Percentiles rank a stretch among this genome's conserved stretches.
phyloP scores from a whole-genome alignment of 2,113 vertebrate genomes.

The Promerops cafer region DNA sequence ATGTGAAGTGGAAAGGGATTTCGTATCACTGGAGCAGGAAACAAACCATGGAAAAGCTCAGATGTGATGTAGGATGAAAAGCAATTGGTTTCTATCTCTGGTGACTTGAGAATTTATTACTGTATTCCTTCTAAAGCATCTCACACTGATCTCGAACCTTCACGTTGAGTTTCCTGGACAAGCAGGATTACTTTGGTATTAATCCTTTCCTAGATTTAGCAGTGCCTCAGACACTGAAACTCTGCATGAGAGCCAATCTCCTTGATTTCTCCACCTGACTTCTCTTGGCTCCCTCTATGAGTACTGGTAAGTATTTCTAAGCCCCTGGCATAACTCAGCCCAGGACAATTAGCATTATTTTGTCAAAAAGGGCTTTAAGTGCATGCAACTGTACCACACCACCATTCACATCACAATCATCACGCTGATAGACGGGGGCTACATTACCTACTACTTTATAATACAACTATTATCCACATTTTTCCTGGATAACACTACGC shows the following conservation, averaged over 20 bases:
- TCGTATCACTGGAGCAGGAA: neutral
- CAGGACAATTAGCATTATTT: slow-evolving; percentile 42
- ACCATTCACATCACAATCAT: neutral
- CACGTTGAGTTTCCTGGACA: neutral
- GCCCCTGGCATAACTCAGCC: neutral
- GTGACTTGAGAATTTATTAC: neutral
- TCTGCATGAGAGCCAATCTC: neutral
- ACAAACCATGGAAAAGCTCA: neutral
- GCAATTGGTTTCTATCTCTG: neutral
- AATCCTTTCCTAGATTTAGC: neutral
- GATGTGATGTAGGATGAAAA: neutral
- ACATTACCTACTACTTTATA: neutral
- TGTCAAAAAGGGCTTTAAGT: neutral
- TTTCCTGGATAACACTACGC: slow-evolving; percentile 17
- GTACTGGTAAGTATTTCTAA: slow-evolving; percentile 10
- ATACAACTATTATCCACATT: slow-evolving; percentile 5
- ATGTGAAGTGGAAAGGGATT: neutral
- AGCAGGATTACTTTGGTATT: slow-evolving; percentile 37
- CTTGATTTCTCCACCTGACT: neutral
- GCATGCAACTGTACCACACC: neutral
- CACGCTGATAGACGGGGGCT: neutral
- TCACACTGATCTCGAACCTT: neutral
- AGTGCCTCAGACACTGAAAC: neutral
- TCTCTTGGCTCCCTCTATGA: neutral
- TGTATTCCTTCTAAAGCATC: neutral